Evolutionary conservation across 2,797 vertebrate genomes (phyloP).

Genomic region (Acanthurus lineatus): DNA sequence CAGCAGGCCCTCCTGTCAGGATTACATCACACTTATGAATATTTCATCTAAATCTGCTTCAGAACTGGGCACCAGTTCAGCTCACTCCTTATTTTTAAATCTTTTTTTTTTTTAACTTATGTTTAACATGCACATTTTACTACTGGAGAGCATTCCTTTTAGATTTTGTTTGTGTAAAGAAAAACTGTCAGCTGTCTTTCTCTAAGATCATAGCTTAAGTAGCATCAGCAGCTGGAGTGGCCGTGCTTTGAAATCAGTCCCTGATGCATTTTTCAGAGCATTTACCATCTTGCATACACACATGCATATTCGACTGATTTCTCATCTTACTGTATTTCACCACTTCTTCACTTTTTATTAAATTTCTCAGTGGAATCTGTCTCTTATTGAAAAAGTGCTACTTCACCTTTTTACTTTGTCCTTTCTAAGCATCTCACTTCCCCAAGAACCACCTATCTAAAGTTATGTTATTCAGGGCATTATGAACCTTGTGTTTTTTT

Average conservation of each 20-base stretch:
- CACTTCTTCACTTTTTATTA: no score
- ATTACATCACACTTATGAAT: slow-evolving; percentile 70
- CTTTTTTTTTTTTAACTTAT: not conserved
- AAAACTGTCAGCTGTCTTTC: not conserved
- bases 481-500: not conserved
- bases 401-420: no score
- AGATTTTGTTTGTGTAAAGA: not conserved
- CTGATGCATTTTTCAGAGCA: no score
- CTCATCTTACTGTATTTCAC: no score
- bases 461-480: not conserved
- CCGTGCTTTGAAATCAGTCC: no score
- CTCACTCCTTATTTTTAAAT: slow-evolving; percentile 41
- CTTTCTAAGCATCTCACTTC: no score
- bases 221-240: not conserved
- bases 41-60: slow-evolving; percentile 65
- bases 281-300: no score
- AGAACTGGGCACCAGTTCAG: slow-evolving; percentile 41
- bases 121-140: slow-evolving; percentile 9
- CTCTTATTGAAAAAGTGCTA: no score
- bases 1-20: slow-evolving; percentile 93
- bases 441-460: no score
- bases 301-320: no score
- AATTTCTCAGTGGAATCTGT: no score
- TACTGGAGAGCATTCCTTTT: not conserved
- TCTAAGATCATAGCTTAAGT: not conserved